These are phyloP conservation scores for Hoplostethus mediterraneus DNA, from an alignment of 2,797 vertebrate species.

Conservation along the genomic window DNA sequence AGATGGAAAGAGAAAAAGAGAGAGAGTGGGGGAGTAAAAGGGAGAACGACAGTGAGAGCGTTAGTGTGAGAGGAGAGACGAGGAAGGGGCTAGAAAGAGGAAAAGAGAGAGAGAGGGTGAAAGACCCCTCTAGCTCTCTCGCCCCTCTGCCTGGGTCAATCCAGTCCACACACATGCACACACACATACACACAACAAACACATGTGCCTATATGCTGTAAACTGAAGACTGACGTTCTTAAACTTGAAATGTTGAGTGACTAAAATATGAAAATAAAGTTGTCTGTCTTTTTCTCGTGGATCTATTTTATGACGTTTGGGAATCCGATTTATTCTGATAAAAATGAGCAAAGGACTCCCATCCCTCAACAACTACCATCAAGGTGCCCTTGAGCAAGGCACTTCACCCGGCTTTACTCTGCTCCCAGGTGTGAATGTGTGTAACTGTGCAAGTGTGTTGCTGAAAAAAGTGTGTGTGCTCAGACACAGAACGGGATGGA, in stretches of 20 bases:
- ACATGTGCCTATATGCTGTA: no score
- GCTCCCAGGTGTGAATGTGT: not conserved
- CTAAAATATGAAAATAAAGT: not conserved
- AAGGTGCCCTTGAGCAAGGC: conserved; percentile 9
- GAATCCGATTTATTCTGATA: not conserved
- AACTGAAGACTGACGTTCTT: no score
- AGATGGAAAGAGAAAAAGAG: conserved; percentile 11
- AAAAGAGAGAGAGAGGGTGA: conserved; percentile 35
- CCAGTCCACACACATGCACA: conserved; percentile 10
- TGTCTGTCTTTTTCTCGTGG: no score
- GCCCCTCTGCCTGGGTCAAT: conserved; percentile 30
- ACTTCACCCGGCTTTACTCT: conserved; percentile 5
- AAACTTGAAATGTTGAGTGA: not conserved
- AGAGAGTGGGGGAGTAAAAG: not conserved
- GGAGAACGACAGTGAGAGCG: conserved; percentile 25
- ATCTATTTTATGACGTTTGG: no score
- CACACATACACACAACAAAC: no score
- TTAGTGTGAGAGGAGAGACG: not conserved
- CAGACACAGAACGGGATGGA: no score
- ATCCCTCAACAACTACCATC: not conserved
- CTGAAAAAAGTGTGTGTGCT: no score
- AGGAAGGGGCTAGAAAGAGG: not conserved
- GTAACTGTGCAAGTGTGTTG: no score
- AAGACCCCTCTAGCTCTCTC: conserved; percentile 35
- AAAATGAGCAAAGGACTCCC: no score